Percentiles rank a stretch among this genome's conserved stretches.
Conservation (phyloP, 2,113 vertebrate genomes). For the Mirounga angustirostris region DNA sequence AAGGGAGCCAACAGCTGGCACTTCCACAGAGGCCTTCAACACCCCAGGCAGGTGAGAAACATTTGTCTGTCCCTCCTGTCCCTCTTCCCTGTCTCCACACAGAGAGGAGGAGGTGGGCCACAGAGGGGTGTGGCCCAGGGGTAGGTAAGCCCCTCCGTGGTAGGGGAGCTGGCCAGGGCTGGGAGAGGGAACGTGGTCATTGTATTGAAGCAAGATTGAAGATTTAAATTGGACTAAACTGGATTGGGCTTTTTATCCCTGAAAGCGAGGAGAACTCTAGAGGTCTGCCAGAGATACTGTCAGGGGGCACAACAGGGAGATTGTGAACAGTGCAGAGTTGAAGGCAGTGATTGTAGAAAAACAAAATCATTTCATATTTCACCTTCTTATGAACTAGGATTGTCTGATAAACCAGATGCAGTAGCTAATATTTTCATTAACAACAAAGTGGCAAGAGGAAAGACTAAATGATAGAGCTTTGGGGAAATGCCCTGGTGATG, state of each 20-base stretch:
- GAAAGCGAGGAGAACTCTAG: not conserved
- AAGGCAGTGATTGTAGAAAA: not conserved
- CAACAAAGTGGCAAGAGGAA: slow-evolving; percentile 18
- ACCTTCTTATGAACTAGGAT: not conserved
- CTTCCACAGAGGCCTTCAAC: not conserved
- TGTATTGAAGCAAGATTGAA: not conserved
- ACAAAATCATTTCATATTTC: not conserved
- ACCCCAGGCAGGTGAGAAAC: not conserved
- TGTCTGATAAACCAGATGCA: slow-evolving; percentile 15
- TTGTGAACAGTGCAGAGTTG: not conserved
- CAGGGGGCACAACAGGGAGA: not conserved
- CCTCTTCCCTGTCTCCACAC: not conserved
- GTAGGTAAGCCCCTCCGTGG: not conserved
- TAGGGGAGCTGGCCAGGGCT: rapidly evolving
- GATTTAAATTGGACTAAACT: not conserved
- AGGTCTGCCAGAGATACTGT: not conserved
- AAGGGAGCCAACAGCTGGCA: not conserved
- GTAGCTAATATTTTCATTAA: slow-evolving; percentile 58
- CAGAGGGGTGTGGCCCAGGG: not conserved
- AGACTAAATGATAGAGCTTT: slow-evolving; percentile 8
- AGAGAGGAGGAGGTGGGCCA: not conserved
- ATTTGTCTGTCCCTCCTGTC: too few species aligned
- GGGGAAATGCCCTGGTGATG: slow-evolving; percentile 51
- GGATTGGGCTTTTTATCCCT: not conserved
- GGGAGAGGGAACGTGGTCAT: not conserved